A percentile compares a stretch with the other conserved stretches of the same genome.
Conservation (phyloP, 2,113 vertebrate species). For the Plotosus lineatus region DNA sequence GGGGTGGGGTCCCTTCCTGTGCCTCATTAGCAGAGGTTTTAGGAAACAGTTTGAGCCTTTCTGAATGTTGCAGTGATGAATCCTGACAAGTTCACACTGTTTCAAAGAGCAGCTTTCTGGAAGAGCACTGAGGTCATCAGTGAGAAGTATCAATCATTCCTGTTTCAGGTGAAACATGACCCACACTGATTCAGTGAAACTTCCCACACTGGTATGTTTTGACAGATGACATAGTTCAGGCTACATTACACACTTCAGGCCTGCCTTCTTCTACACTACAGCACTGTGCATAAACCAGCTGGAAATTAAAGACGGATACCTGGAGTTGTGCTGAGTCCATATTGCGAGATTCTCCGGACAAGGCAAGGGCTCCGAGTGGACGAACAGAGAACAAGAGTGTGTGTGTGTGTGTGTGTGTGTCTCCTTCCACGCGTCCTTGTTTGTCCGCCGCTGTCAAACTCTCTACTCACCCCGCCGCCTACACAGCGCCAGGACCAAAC, state of each 20-base stretch:
- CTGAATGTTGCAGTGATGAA: background rate
- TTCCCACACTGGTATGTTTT: background rate
- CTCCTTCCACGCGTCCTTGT: conserved; percentile 62
- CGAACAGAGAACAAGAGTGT: conserved; percentile 17
- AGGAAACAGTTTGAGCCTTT: background rate
- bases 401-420: conserved; percentile 36
- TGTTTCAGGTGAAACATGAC: background rate
- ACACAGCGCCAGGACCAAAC: conserved; percentile 44
- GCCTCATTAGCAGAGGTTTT: background rate
- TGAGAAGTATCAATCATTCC: background rate
- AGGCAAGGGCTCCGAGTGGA: background rate
- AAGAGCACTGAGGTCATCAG: background rate
- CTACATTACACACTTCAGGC: background rate
- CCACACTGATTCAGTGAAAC: background rate
- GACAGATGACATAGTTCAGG: background rate
- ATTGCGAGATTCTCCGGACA: background rate
- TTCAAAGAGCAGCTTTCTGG: background rate
- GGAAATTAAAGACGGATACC: conserved; percentile 3
- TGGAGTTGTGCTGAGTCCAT: background rate
- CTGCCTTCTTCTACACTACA: background rate
- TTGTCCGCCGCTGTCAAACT: conserved; percentile 74
- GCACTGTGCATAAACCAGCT: background rate
- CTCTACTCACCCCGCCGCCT: conserved; percentile 56
- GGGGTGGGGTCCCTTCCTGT: background rate
- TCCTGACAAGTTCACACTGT: background rate